Conservation (phyloP, 2,888 invertebrate genomes). For the Trichopoda pennipes region DNA sequence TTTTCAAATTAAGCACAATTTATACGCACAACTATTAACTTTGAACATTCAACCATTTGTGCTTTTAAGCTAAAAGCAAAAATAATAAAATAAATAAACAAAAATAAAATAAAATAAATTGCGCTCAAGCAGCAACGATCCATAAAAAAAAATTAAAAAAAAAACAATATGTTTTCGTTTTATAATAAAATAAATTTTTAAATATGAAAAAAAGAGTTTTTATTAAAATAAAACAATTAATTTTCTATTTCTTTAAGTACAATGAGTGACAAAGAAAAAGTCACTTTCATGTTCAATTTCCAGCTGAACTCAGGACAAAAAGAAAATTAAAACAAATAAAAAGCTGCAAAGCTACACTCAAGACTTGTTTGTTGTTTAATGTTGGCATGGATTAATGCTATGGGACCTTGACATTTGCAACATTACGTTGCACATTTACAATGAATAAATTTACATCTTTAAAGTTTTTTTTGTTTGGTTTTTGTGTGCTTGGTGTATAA, state of each 20-base stretch:
- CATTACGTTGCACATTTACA: constrained; percentile 53
- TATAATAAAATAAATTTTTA: constrained; percentile 33
- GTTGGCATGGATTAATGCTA: constrained; percentile 43
- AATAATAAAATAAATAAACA: neutral
- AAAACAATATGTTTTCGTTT: constrained; percentile 34
- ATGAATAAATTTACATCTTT: constrained; percentile 28
- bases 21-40: neutral
- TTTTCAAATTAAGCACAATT: constrained; percentile 19
- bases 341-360: too few relatives aligned
- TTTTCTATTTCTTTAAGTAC: neutral
- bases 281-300: constrained; percentile 51
- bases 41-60: neutral
- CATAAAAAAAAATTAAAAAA: constrained; percentile 11
- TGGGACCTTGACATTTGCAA: constrained; percentile 69
- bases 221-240: neutral
- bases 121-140: neutral
- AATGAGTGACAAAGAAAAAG: constrained; percentile 59
- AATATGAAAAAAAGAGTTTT: neutral
- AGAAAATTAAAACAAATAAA: neutral
- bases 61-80: neutral
- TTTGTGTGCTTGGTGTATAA: too few relatives aligned
- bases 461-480: neutral
- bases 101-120: constrained; percentile 35
- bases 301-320: constrained; percentile 34
- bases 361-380: constrained; percentile 43